Evolutionary conservation across 2,888 invertebrate genomes (phyloP), one percentile per base, ranked within the genome.

Genomic region (Athrips mouffetella): DNA sequence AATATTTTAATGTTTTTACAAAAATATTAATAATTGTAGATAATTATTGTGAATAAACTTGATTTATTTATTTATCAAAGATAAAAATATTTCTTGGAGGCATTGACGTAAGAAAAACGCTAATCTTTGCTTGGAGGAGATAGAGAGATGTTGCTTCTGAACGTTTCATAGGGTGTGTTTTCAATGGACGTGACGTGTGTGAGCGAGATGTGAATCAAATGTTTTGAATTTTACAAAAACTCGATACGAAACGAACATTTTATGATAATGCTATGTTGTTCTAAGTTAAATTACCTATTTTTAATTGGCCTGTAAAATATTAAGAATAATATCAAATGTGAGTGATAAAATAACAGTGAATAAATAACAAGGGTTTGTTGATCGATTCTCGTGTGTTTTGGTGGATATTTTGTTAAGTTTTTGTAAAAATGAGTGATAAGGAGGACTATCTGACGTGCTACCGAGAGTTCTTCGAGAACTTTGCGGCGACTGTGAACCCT

Each of bases 371-470:
- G 21, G 31, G 31, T 61, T 68, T 70, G 63, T 73, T 74, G 68
- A 76, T 78, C 70, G 73, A 73, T 73, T 61, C 52, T 54, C 54
- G 57, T 63, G 64, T 60, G 65, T 62, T 53, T 54, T 42, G 39
- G 39, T 41, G 39, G 52, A 56, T 59, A 50, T 52, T 48, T 49
- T 54, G 55, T 46, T 55, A 59, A 54, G 49, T 51, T 15, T 27
- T 29, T 41, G n/a, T 3, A 15, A 35, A 31, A 70, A 88, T 87
- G 88, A 76, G 81, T 67, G 90, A 91, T 71, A 90, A 92, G 66
- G 92, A 92, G 65, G 92, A 93, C 75, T 92, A 93, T 81, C 87
- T 93, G 72, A 91, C 90, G 46, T 88, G 89, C 37, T 94, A 93
- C 72, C 90, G 92, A 55, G 89, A 91, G 66, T 94, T 94, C 84